Conservation (phyloP, 2,113 vertebrate species). For the Callaeas wilsoni region DNA sequence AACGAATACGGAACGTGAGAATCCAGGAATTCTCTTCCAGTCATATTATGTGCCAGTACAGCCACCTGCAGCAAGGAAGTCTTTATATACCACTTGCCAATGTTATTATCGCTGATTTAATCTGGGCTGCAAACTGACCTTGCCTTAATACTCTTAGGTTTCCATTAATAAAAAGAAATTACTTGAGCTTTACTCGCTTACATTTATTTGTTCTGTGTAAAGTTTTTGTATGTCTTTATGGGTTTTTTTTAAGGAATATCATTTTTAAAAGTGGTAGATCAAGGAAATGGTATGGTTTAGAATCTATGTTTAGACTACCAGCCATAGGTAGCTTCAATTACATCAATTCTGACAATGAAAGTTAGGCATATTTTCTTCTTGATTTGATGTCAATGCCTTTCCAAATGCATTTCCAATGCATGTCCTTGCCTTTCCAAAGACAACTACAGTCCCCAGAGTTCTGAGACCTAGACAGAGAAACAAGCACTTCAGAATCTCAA, state of each 20-base stretch:
- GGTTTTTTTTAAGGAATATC: not conserved
- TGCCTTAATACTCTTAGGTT: not conserved
- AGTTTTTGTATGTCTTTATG: not conserved
- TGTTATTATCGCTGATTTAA: not conserved
- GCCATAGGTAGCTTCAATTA: not conserved
- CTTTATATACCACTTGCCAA: not conserved
- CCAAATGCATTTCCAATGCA: no score
- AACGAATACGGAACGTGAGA: not conserved
- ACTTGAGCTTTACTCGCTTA: not conserved
- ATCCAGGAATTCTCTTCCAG: not conserved
- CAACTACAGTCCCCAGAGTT: not conserved
- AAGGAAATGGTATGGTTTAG: not conserved
- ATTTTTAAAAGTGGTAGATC: not conserved
- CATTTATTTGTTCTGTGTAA: not conserved
- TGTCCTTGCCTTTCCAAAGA: not conserved
- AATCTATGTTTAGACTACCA: not conserved
- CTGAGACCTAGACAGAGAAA: not conserved
- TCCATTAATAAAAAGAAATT: not conserved
- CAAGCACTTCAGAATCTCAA: not conserved
- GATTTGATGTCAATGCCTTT: not conserved
- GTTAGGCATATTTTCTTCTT: not conserved
- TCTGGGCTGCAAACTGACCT: not conserved
- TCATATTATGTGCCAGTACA: not conserved
- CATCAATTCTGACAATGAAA: not conserved
- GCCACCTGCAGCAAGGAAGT: not conserved